Evolutionary conservation across 1,140 invertebrate species (phyloP).

Genomic region (Neodiprion lecontei): DNA sequence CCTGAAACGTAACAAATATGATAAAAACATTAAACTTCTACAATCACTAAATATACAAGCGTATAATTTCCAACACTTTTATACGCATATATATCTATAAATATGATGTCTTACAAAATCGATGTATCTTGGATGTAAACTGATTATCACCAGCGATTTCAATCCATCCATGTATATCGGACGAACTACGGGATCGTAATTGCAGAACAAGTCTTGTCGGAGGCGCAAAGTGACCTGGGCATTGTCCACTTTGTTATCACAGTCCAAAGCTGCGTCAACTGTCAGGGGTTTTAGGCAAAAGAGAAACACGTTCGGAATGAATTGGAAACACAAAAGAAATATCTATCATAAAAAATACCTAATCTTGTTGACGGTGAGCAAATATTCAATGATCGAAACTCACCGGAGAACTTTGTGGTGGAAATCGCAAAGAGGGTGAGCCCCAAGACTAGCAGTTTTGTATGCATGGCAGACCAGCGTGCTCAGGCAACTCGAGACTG

Average conservation of each 20-base stretch:
- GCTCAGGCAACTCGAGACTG: not conserved
- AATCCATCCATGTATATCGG: constrained; percentile 37
- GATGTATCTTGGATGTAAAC: constrained; percentile 59
- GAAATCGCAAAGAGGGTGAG: not conserved
- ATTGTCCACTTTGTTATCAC: too few relatives aligned
- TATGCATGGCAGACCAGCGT: not conserved
- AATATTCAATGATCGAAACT: too few relatives aligned
- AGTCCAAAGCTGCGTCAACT: too few relatives aligned
- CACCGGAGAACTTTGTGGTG: not conserved
- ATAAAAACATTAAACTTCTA: too few relatives aligned
- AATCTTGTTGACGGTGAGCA: too few relatives aligned
- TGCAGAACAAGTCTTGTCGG: constrained; percentile 59
- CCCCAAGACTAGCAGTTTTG: not conserved
- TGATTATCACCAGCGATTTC: constrained; percentile 53
- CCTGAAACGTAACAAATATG: constrained; percentile 23
- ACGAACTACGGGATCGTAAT: constrained; percentile 60
- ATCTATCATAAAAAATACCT: too few relatives aligned
- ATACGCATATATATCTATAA: not conserved
- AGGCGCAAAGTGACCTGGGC: constrained; percentile 34
- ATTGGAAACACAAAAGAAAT: too few relatives aligned
- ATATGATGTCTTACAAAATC: constrained; percentile 59
- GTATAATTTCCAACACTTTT: not conserved
- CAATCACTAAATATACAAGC: too few relatives aligned
- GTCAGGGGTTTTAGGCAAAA: too few relatives aligned
- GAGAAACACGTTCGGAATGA: too few relatives aligned